These are phyloP conservation scores for Silurus aristotelis DNA, from an alignment of 2,797 vertebrate species.

Conservation along the genomic window DNA sequence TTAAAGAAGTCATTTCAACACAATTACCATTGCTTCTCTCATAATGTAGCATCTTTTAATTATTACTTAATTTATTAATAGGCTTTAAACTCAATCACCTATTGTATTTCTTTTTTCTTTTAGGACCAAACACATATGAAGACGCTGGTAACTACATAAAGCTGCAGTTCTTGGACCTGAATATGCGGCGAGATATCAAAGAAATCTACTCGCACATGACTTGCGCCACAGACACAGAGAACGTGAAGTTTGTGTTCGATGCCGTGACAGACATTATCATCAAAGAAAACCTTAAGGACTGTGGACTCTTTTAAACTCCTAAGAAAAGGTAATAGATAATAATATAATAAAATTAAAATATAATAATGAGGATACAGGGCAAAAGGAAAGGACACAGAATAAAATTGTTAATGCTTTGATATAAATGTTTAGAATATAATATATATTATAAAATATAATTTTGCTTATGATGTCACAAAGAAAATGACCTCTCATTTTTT, in stretches of 20 bases:
- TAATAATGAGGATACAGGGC: too few relatives aligned
- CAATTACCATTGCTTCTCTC: not conserved
- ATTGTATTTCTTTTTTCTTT: not conserved
- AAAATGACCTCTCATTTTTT: not conserved
- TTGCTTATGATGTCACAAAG: not conserved
- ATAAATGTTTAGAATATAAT: too few relatives aligned
- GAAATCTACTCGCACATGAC: constrained; percentile 99
- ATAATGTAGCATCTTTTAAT: not conserved
- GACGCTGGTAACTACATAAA: constrained; percentile 98
- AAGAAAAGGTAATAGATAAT: constrained; percentile 36
- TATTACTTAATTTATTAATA: not conserved
- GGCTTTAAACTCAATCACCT: not conserved
- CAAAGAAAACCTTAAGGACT: constrained; percentile 99
- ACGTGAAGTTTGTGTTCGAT: constrained; percentile 98
- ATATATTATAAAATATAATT: too few relatives aligned
- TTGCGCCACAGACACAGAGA: constrained; percentile 97
- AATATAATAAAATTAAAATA: too few relatives aligned
- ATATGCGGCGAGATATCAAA: constrained; percentile 89
- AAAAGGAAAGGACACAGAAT: not conserved
- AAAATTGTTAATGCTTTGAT: not conserved
- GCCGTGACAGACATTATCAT: constrained; percentile 99
- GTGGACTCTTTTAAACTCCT: constrained; percentile 88
- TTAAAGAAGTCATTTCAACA: not conserved
- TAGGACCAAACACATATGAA: constrained; percentile 94
- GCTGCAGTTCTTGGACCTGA: constrained; percentile 93